phyloP scores from a whole-genome alignment of 2,797 vertebrate genomes.

The Coluber constrictor region DNA sequence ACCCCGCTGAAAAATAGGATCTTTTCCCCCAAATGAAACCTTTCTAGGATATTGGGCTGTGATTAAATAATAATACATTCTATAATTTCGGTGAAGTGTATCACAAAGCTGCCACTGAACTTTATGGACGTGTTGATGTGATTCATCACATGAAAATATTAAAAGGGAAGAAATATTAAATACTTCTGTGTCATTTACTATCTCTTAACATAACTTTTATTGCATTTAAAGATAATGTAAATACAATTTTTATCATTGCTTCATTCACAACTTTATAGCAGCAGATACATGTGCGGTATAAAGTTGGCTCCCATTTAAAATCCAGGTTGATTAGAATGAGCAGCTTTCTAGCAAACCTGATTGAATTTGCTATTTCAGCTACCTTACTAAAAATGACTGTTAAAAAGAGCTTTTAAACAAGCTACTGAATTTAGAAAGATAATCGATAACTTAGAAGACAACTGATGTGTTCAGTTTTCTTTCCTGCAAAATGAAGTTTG shows the following conservation, averaged over 20 bases:
- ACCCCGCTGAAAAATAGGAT: background rate
- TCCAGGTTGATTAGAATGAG: background rate
- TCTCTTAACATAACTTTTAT: background rate
- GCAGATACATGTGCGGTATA: background rate
- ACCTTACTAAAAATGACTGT: background rate
- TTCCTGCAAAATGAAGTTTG: background rate
- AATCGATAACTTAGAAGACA: background rate
- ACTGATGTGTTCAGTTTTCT: background rate
- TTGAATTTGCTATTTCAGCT: background rate
- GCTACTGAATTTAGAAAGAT: background rate
- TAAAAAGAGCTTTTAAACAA: background rate
- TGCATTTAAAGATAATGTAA: background rate
- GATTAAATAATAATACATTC: background rate
- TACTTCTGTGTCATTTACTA: background rate
- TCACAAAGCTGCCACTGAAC: background rate
- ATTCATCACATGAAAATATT: background rate
- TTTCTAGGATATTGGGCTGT: background rate
- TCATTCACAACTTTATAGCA: background rate
- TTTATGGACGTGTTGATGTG: background rate
- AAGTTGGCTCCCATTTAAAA: background rate
- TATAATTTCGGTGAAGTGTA: background rate
- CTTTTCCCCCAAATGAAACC: background rate
- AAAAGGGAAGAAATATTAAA: background rate
- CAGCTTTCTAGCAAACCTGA: background rate
- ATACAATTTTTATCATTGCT: background rate